Evolutionary conservation across 2,888 invertebrate genomes (phyloP), one percentile per base, ranked within the genome.

Genomic region (Fabriciana adippe): DNA sequence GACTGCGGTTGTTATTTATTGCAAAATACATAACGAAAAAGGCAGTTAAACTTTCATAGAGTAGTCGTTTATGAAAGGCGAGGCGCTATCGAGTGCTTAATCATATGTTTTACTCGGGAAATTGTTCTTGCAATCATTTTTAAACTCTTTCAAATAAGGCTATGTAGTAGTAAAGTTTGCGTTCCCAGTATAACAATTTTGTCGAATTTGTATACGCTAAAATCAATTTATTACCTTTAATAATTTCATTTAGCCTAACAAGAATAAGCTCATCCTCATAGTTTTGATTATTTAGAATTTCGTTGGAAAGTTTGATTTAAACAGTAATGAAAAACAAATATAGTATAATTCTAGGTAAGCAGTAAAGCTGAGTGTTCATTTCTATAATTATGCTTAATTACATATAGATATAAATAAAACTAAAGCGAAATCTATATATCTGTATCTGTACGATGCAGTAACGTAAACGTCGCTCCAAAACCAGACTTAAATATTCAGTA

Each of bases 41-140:
- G 71, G 64, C 62, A 61, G 69, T 63, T 64, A 67, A 67, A 68
- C 66, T 67, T 66, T 67, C 57, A 64, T 68, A 63, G 64, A 71
- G 64, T 78, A 80, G 81, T 81, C 80, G 84, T 86, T 87, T 86
- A 84, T 81, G 85, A 84, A 80, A 64, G 64, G 64, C 56, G 64
- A 80, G 76, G 79, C 79, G 82, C 85, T 88, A 88, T 88, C 87
- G 81, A 81, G 80, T 80, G 78, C 81, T 82, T 86, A 84, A 88
- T 89, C 86, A 85, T 85, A 59, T 65, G 61, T 65, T 65, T 68
- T 57, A 35, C 51, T 61, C 60, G 16, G 61, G 61, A 51, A 61
- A 61, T 61, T 61, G 61, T 61, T 61, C 61, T 61, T 61, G 61
- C 61, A 61, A 47, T 59, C 48, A 64, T 57, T 67, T 50, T 64